Evolutionary conservation across 2,797 vertebrate species (phyloP).

Genomic region (Urocyon cinereoargenteus): DNA sequence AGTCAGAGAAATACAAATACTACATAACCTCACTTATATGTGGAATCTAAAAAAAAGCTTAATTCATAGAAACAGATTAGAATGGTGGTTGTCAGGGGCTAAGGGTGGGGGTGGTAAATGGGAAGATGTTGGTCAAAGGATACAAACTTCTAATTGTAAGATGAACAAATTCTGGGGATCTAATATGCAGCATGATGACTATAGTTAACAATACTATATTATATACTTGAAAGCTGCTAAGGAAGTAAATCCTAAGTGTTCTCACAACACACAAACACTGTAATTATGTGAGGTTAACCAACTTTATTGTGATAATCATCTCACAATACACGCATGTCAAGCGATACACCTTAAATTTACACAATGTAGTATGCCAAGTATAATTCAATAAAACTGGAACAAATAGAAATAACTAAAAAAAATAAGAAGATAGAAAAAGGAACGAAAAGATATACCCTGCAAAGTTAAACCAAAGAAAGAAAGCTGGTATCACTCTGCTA

Average conservation of each 20-base stretch:
- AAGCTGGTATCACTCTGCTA: not conserved
- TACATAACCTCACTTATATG: not conserved
- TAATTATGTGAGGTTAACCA: not conserved
- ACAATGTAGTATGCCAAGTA: not conserved
- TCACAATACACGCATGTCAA: not conserved
- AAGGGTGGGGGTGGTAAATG: not conserved
- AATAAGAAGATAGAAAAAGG: constrained; percentile 2
- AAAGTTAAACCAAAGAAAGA: not conserved
- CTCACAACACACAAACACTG: not conserved
- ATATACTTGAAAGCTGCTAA: not conserved
- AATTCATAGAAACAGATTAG: not conserved
- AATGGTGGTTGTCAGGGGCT: not conserved
- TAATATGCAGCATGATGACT: not conserved
- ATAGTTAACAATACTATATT: not conserved
- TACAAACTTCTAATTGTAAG: not conserved
- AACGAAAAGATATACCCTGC: not conserved
- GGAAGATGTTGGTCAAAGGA: not conserved
- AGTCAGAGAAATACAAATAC: not conserved
- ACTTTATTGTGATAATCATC: not conserved
- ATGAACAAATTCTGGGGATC: not conserved
- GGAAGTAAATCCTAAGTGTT: not conserved
- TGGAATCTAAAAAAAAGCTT: not conserved
- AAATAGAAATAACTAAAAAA: not conserved
- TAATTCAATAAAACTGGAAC: not conserved
- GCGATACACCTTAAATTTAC: not conserved